Conservation (phyloP, 2,797 vertebrate genomes). For the Amazonetta brasiliensis region DNA sequence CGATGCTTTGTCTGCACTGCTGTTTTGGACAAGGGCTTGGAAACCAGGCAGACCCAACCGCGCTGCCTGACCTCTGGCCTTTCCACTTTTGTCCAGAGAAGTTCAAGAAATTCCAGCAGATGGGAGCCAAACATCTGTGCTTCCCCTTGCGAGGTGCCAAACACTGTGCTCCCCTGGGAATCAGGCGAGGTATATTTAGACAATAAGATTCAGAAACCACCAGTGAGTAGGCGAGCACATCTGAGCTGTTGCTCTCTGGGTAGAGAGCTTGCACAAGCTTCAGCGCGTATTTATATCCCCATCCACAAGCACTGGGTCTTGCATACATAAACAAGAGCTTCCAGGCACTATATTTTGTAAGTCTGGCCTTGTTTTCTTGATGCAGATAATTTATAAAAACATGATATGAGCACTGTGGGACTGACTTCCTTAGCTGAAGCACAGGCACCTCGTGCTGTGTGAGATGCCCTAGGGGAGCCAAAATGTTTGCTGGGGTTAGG, state of each 20-base stretch:
- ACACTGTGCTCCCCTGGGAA: accelerated
- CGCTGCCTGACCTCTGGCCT: not conserved
- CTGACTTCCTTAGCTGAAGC: not conserved
- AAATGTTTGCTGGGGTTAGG: not conserved
- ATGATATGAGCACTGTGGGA: not conserved
- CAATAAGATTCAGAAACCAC: not conserved
- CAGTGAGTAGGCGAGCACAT: not conserved
- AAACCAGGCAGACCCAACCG: slow-evolving; percentile 10
- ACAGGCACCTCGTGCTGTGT: not conserved
- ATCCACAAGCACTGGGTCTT: not conserved
- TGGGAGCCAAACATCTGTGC: slow-evolving; percentile 38
- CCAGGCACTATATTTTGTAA: not conserved
- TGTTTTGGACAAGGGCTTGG: slow-evolving; percentile 13
- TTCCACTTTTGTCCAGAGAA: slow-evolving; percentile 45
- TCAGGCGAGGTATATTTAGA: not conserved
- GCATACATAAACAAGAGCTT: not conserved
- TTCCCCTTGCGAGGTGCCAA: not conserved
- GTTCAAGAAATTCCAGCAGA: slow-evolving; percentile 51
- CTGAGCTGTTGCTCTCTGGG: slow-evolving; percentile 24
- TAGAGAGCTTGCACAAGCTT: not conserved
- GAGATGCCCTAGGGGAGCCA: accelerated
- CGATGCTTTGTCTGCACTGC: not conserved
- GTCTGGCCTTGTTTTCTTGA: not conserved
- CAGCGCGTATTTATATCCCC: not conserved
- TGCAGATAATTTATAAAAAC: not conserved